These are phyloP conservation scores for Tortricodes alternella DNA, from an alignment of 2,888 invertebrate genomes.

Conservation along the genomic window DNA sequence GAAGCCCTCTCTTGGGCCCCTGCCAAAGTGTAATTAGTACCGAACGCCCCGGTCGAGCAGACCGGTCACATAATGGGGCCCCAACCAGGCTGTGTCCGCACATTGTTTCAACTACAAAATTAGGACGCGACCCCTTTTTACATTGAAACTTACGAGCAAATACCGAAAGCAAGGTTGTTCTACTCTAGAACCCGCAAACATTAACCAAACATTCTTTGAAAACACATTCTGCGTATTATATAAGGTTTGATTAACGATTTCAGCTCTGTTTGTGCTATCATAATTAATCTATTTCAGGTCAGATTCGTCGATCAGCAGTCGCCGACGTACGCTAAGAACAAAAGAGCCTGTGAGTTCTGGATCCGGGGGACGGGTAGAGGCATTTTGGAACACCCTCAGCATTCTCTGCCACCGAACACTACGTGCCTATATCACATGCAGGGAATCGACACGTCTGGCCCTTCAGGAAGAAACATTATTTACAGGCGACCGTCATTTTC, in stretches of 20 bases:
- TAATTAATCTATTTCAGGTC: constrained; percentile 83
- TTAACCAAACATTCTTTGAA: constrained; percentile 18
- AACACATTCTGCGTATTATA: constrained; percentile 35
- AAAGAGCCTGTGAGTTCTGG: constrained; percentile 93
- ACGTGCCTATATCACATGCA: constrained; percentile 93
- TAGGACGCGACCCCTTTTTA: constrained; percentile 45
- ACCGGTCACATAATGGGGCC: constrained; percentile 61
- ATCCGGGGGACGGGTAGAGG: constrained; percentile 90
- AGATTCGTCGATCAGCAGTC: constrained; percentile 92
- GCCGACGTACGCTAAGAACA: constrained; percentile 92
- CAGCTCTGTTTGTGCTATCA: constrained; percentile 43
- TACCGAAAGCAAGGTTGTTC: constrained; percentile 20
- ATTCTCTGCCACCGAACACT: constrained; percentile 93
- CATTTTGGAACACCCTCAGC: constrained; percentile 91
- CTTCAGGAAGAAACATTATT: constrained; percentile 79
- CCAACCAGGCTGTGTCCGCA: constrained; percentile 50
- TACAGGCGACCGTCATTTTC: constrained; percentile 83
- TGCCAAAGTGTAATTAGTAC: constrained; percentile 77
- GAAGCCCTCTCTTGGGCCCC: constrained; percentile 61
- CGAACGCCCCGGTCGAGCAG: constrained; percentile 51
- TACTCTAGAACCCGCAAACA: constrained; percentile 4
- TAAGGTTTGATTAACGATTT: constrained; percentile 42
- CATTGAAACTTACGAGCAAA: constrained; percentile 26
- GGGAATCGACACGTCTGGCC: constrained; percentile 84
- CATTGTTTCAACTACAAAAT: constrained; percentile 67